These are phyloP conservation scores for Polyommatus iphigenia DNA, from an alignment of 2,888 invertebrate genomes.

Conservation along the genomic window DNA sequence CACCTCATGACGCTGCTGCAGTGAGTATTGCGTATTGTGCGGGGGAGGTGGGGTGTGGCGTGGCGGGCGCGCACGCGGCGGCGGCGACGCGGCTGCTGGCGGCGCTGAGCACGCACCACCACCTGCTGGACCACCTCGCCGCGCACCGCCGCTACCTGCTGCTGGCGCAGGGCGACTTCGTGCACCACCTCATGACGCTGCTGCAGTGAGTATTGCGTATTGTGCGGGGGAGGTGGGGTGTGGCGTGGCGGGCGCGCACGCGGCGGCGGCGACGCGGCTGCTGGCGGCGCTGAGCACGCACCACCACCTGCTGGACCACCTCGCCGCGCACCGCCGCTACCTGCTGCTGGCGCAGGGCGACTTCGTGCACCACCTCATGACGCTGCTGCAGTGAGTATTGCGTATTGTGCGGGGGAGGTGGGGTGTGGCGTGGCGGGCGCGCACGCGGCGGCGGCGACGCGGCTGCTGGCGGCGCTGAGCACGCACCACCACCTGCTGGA, in stretches of 20 bases:
- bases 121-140: conserved; percentile 93
- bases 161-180: conserved; percentile 97
- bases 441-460: conserved; percentile 91
- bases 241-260: conserved; percentile 91
- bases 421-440: conserved; percentile 90
- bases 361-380: conserved; percentile 96
- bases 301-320: conserved; percentile 93
- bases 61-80: conserved; percentile 91
- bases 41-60: conserved; percentile 85
- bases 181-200: conserved; percentile 94
- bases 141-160: conserved; percentile 94
- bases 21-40: conserved; percentile 81
- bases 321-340: conserved; percentile 94
- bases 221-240: conserved; percentile 84
- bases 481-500: conserved; percentile 93
- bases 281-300: conserved; percentile 92
- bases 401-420: conserved; percentile 79
- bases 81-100: conserved; percentile 93
- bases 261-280: conserved; percentile 91
- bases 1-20: conserved; percentile 95
- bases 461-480: conserved; percentile 91
- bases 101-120: conserved; percentile 92
- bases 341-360: conserved; percentile 97
- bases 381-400: conserved; percentile 88
- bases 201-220: conserved; percentile 84